Percentiles rank a stretch among this genome's conserved stretches.
These are phyloP conservation scores for Luperina testacea DNA, from an alignment of 2,888 invertebrate genomes.

Conservation along the genomic window DNA sequence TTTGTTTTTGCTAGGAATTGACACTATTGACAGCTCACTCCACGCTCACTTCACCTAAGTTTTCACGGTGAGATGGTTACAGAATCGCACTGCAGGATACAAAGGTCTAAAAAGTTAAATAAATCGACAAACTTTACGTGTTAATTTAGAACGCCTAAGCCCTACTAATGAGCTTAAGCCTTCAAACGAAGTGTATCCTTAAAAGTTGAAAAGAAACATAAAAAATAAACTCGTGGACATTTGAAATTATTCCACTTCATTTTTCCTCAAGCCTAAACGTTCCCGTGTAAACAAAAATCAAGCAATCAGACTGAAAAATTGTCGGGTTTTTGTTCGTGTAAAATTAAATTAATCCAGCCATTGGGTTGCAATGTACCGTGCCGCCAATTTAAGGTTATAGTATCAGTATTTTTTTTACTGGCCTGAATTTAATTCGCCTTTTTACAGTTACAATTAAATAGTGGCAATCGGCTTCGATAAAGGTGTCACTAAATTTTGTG, in stretches of 20 bases:
- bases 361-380: slow-evolving; percentile 57
- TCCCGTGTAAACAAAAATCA: slow-evolving; percentile 58
- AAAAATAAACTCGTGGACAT: slow-evolving; percentile 39
- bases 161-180: slow-evolving; percentile 13
- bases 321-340: slow-evolving; percentile 49
- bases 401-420: slow-evolving; percentile 48
- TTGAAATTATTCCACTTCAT: slow-evolving; percentile 45
- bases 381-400: slow-evolving; percentile 53
- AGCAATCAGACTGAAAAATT: slow-evolving; percentile 54
- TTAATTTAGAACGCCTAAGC: slow-evolving; percentile 10
- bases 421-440: slow-evolving; percentile 20
- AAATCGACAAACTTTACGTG: slow-evolving; percentile 6
- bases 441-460: slow-evolving; percentile 13
- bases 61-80: too few relatives aligned
- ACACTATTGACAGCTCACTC: too few relatives aligned
- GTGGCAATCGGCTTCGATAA: slow-evolving; percentile 8
- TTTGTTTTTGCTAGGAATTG: too few relatives aligned
- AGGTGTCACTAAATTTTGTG: background rate
- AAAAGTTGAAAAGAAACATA: slow-evolving; percentile 16
- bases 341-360: slow-evolving; percentile 64
- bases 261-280: slow-evolving; percentile 38
- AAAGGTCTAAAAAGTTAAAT: too few relatives aligned
- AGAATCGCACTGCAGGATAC: too few relatives aligned
- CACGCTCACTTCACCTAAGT: too few relatives aligned
- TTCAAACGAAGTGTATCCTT: background rate